A percentile compares a stretch with the other conserved stretches of the same genome.
phyloP scores from a whole-genome alignment of 1,140 invertebrate genomes.

The Lasaia peninsularis region DNA sequence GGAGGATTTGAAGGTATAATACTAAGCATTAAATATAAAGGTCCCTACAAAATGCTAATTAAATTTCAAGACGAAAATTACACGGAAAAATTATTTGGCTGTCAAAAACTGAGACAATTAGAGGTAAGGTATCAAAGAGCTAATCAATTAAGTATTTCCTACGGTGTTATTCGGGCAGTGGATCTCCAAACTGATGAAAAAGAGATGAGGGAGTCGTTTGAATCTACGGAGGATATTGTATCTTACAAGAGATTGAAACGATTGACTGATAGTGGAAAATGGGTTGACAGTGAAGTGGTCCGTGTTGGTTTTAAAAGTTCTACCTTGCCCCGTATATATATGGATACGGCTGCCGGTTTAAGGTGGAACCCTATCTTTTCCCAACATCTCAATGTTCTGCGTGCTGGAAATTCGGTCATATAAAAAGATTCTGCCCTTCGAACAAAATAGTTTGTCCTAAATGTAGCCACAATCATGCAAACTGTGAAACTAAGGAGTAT shows the following conservation, averaged over 20 bases:
- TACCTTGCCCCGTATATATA: constrained; percentile 1
- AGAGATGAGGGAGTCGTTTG: not conserved
- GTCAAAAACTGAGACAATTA: not conserved
- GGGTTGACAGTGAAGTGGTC: constrained; percentile 4
- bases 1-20: not conserved
- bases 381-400: constrained; percentile 29
- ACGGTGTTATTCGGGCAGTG: not conserved
- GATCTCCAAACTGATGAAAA: not conserved
- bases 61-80: not conserved
- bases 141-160: constrained; percentile 1
- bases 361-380: constrained; percentile 23
- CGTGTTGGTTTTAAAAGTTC: not conserved
- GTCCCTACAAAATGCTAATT: not conserved
- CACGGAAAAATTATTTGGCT: not conserved
- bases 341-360: constrained; percentile 20
- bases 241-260: not conserved
- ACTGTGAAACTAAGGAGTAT: constrained; percentile 21
- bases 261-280: not conserved
- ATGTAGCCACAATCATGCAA: constrained; percentile 28
- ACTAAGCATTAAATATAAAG: not conserved
- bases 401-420: constrained; percentile 31
- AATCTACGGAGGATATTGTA: not conserved
- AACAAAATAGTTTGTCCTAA: constrained; percentile 30
- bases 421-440: constrained; percentile 19
- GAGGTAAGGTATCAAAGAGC: not conserved